These are phyloP conservation scores for Vimba vimba DNA, from an alignment of 2,113 vertebrate genomes.

Conservation along the genomic window DNA sequence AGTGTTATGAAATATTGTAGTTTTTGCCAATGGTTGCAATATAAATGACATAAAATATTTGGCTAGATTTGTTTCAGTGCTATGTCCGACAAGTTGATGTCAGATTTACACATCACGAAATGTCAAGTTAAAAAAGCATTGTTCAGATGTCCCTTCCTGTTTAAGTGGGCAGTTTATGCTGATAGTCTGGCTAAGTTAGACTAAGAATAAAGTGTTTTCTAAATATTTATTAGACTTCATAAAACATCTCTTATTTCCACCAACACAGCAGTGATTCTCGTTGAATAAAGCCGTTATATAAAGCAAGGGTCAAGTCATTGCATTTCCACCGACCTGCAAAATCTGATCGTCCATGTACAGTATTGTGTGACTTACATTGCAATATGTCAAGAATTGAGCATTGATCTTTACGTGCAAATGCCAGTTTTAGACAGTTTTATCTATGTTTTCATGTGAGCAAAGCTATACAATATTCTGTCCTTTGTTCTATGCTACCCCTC, in stretches of 20 bases:
- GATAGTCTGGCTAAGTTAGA: too few relatives aligned
- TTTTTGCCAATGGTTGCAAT: too few relatives aligned
- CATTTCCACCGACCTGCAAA: background rate
- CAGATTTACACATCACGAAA: too few relatives aligned
- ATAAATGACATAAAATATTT: too few relatives aligned
- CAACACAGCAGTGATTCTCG: background rate
- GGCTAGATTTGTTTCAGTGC: too few relatives aligned
- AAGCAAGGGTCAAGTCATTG: background rate
- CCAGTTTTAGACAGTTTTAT: conserved; percentile 44
- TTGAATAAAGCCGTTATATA: background rate
- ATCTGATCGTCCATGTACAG: background rate
- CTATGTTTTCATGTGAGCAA: conserved; percentile 31
- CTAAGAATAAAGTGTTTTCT: too few relatives aligned
- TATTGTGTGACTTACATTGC: background rate
- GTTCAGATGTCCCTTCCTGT: too few relatives aligned
- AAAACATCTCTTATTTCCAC: background rate
- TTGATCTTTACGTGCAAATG: conserved; percentile 44
- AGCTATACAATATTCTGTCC: conserved; percentile 24
- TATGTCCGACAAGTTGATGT: too few relatives aligned
- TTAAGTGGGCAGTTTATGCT: too few relatives aligned
- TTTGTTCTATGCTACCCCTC: conserved; percentile 45
- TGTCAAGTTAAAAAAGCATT: too few relatives aligned
- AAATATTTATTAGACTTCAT: too few relatives aligned
- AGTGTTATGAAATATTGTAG: too few relatives aligned
- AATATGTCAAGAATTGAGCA: background rate